These are phyloP conservation scores for Etia nguti DNA, from an alignment of 2,113 vertebrate genomes.

Conservation along the genomic window DNA sequence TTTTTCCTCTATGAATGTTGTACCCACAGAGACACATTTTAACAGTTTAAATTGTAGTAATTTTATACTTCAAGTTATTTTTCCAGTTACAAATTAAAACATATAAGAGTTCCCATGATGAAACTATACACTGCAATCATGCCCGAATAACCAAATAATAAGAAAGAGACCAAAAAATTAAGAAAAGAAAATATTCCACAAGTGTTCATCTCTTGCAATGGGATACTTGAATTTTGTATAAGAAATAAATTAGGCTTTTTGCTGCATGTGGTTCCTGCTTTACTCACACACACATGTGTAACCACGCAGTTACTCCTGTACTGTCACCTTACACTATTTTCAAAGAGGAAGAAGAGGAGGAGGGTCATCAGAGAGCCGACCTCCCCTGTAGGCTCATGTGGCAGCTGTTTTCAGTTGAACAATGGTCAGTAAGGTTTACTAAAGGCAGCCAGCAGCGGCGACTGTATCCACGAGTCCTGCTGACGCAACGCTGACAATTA, in stretches of 20 bases:
- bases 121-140: neutral
- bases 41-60: neutral
- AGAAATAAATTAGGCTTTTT: neutral
- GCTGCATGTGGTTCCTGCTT: neutral
- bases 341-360: neutral
- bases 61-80: neutral
- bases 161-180: neutral
- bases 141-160: neutral
- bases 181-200: rapidly evolving
- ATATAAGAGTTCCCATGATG: neutral
- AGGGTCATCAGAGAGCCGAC: constrained; percentile 36
- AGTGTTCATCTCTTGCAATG: neutral
- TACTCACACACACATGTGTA: neutral
- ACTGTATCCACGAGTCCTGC: neutral
- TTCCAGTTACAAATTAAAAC: neutral
- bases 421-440: neutral
- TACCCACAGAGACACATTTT: neutral
- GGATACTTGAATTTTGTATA: neutral
- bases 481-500: neutral
- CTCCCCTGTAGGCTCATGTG: constrained; percentile 28
- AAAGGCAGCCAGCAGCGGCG: neutral
- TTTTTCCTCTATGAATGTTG: neutral
- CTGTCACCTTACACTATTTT: neutral
- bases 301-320: neutral
- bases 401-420: constrained; percentile 32